Base-by-base conservation (phyloP, 2,888 invertebrate species). In the Prosapia bicincta region DNA sequence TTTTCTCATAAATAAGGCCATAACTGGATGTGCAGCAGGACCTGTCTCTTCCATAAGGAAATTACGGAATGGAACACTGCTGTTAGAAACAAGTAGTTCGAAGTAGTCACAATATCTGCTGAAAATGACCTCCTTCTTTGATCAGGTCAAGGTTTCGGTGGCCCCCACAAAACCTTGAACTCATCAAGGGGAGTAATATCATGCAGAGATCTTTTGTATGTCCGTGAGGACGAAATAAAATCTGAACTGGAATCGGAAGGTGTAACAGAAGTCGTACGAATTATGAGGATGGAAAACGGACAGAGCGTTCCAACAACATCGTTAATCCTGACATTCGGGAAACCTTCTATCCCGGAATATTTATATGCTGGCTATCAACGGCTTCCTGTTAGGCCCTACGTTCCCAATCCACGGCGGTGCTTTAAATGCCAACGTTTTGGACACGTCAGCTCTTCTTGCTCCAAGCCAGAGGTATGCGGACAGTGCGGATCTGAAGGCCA, bases 391-490 rank as follows among this genome's bases (percentile, higher is more conserved):
- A 20, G 32, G 15, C 15, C 23, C n/a, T 28, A 15, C 32, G 25
- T 76, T 77, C 66, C 72, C n/a, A 67, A 66, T 23, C 66, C 66
- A 74, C 67, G 26, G 32, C 13, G 54, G n/a, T 54, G 54, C 20
- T 54, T 54, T 54, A 54, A 20, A 3, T 13, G 20, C 20, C 54
- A 54, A 54, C 20, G 54, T n/a, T 54, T 54, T 20, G 54, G 54
- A n/a, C 54, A 54, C 7, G 20, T 54, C 3, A 54, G 54, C 7
- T 54, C 54, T 3, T 10, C 3, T n/a, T 54, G 54, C 20, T 10
- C 54, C 3, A 54, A 54, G 20, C 54, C 38, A 6, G 38, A 38
- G 38, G 38, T 38, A 13, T 38, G 38, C 7, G 38, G 38, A 5
- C 2, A 38, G 7, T 38, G 38, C 13, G 30, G 30, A 6, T 6